These are phyloP conservation scores for Lipotes vexillifer DNA, from an alignment of 2,113 vertebrate species.

Conservation along the genomic window DNA sequence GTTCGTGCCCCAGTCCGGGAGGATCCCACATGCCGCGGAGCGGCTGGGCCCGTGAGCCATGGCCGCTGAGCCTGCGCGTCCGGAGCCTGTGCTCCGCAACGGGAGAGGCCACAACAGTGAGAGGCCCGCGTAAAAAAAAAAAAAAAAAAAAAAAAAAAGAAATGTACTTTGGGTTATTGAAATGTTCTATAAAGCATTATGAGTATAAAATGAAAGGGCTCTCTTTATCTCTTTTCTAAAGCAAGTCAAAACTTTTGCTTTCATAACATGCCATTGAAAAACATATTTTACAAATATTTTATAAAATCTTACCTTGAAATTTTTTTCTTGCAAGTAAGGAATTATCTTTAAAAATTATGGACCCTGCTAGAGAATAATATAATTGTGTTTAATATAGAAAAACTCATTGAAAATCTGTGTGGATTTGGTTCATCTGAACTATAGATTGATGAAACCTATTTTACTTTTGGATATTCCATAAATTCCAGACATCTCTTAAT, in stretches of 20 bases:
- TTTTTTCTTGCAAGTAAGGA: conserved; percentile 19
- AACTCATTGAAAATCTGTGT: not conserved
- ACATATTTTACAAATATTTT: conserved; percentile 30
- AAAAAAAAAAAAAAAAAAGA: too few species aligned
- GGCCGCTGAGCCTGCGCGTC: too few species aligned
- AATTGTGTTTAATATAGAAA: conserved; percentile 8
- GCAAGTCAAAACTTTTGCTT: not conserved
- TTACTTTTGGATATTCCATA: conserved; percentile 13
- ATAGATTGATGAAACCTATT: not conserved
- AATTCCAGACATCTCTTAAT: not conserved
- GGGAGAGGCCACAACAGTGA: too few species aligned
- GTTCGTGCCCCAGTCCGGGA: too few species aligned
- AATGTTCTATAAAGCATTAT: not conserved
- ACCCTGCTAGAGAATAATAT: not conserved
- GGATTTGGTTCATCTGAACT: not conserved
- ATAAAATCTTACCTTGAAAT: not conserved
- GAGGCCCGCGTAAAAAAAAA: too few species aligned
- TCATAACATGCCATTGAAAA: conserved; percentile 28
- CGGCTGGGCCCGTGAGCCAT: too few species aligned
- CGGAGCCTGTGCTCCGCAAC: too few species aligned
- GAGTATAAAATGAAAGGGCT: not conserved
- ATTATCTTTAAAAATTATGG: conserved; percentile 30
- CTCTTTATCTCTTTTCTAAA: not conserved
- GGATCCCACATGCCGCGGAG: too few species aligned
- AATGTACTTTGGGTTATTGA: not conserved